phyloP scores from a whole-genome alignment of 2,888 invertebrate genomes.

The Nemotelus pantherinus region DNA sequence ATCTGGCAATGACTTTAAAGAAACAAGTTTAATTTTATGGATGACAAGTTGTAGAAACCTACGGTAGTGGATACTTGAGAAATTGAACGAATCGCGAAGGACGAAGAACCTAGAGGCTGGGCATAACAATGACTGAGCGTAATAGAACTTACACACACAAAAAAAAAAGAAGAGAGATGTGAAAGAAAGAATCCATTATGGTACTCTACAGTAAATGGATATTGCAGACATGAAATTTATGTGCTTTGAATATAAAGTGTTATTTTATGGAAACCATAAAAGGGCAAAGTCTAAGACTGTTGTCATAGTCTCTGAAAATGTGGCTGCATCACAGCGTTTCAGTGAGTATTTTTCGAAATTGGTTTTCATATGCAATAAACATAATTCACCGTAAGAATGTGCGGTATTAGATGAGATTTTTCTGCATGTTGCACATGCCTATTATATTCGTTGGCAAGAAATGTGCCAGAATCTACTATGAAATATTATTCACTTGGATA shows the following conservation, averaged over 20 bases:
- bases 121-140: constrained; percentile 18
- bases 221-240: constrained; percentile 52
- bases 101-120: constrained; percentile 1
- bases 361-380: no score
- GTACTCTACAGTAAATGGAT: constrained; percentile 51
- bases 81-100: constrained; percentile 43
- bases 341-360: no score
- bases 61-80: constrained; percentile 11
- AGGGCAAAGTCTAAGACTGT: constrained; percentile 26
- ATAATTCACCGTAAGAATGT: no score
- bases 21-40: constrained; percentile 50
- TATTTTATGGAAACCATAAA: constrained; percentile 45
- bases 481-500: no score
- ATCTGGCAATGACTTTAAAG: constrained; percentile 37
- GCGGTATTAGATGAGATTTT: no score
- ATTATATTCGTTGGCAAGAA: no score
- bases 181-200: constrained; percentile 47
- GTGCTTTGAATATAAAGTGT: constrained; percentile 52
- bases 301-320: constrained; percentile 7
- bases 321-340: not conserved
- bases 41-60: constrained; percentile 40
- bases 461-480: no score
- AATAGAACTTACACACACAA: not conserved
- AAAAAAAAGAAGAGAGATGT: constrained; percentile 36
- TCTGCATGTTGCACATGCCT: no score